phyloP scores from a whole-genome alignment of 2,113 vertebrate species.

The Bos javanicus region DNA sequence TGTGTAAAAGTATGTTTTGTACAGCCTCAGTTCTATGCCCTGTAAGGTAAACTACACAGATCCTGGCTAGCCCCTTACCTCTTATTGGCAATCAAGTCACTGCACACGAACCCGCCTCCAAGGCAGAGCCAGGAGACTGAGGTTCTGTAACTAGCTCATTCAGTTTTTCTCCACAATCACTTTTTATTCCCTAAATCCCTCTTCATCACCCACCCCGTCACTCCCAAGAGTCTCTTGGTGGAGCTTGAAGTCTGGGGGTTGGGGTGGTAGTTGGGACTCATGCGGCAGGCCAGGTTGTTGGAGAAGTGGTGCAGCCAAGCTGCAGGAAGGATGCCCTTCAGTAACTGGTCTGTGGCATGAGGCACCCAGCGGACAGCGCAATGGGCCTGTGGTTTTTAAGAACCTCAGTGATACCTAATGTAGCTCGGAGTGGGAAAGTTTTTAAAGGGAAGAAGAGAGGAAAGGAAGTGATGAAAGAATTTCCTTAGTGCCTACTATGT shows the following conservation, averaged over 20 bases:
- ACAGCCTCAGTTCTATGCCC: neutral
- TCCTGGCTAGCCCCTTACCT: neutral
- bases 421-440: slow-evolving; percentile 8
- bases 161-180: neutral
- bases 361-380: neutral
- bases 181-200: neutral
- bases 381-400: neutral
- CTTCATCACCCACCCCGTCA: neutral
- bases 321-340: neutral
- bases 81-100: neutral
- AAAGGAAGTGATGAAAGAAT: neutral
- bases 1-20: neutral
- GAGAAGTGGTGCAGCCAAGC: neutral
- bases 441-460: neutral
- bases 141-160: neutral
- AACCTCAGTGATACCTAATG: neutral
- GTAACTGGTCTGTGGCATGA: neutral
- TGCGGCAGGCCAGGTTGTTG: neutral
- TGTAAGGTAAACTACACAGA: neutral
- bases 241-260: neutral
- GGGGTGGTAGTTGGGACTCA: neutral
- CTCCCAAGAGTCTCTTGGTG: neutral
- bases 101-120: neutral
- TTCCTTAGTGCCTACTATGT: neutral
- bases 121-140: neutral